phyloP scores from a whole-genome alignment of 2,797 vertebrate genomes.

The Prunella strophiata region DNA sequence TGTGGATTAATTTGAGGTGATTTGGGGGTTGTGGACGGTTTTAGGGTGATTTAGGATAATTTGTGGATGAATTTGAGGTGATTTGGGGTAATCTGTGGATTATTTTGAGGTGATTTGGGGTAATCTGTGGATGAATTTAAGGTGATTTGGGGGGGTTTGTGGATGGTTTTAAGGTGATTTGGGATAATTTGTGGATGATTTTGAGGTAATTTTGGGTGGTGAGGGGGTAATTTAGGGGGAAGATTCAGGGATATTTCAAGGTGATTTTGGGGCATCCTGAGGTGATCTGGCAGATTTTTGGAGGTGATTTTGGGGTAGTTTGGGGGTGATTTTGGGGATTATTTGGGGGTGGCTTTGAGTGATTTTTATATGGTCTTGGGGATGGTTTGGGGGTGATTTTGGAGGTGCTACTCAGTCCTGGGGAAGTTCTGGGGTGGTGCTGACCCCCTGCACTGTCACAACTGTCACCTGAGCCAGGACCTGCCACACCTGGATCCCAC shows the following conservation, averaged over 20 bases:
- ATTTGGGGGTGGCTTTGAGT: background rate
- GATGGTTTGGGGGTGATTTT: background rate
- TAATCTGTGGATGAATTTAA: background rate
- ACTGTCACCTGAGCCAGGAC: background rate
- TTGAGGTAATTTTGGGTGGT: background rate
- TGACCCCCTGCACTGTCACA: background rate
- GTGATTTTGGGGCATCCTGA: background rate
- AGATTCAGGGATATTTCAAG: background rate
- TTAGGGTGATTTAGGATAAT: no score
- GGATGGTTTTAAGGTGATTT: no score
- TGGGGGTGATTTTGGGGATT: background rate
- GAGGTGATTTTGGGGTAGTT: background rate
- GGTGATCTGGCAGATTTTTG: background rate
- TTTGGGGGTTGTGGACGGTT: no score
- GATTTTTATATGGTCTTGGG: background rate
- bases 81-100: no score
- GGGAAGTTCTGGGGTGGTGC: background rate
- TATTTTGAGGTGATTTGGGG: no score
- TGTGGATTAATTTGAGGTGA: background rate
- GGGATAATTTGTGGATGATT: background rate
- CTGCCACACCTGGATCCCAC: background rate
- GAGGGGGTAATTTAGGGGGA: background rate
- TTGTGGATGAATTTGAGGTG: background rate
- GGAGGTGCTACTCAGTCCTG: background rate
- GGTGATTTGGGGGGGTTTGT: no score